Percentiles rank a stretch among this genome's conserved stretches.
phyloP scores from a whole-genome alignment of 1,140 invertebrate species.

The Caenorhabditis briggsae region DNA sequence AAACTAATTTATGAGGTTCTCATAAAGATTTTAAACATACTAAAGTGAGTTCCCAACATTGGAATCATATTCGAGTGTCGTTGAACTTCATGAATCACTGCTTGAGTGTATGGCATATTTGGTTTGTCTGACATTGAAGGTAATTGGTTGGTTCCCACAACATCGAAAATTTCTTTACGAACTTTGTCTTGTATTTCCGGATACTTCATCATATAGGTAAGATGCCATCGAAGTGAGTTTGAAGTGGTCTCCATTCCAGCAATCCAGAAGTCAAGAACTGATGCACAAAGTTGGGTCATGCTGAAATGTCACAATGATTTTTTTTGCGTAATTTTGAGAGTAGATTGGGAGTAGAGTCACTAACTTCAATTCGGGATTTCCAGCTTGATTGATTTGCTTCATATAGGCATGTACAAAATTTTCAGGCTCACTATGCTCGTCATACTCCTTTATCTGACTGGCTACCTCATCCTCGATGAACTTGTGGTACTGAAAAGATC shows the following conservation, averaged over 20 bases:
- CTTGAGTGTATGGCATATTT: constrained; percentile 49
- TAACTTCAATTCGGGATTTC: constrained; percentile 14
- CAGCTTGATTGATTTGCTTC: constrained; percentile 22
- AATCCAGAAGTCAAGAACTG: background rate
- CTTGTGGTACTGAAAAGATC: constrained; percentile 37
- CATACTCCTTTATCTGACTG: background rate
- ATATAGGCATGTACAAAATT: constrained; percentile 54
- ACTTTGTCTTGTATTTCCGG: constrained; percentile 44
- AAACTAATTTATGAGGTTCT: background rate
- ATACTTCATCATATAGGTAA: constrained; percentile 57
- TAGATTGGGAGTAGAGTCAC: too few relatives aligned
- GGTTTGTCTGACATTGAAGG: constrained; percentile 45
- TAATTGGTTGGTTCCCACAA: constrained; percentile 7
- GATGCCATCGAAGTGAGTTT: constrained; percentile 47
- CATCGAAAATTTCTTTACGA: constrained; percentile 24
- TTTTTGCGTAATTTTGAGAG: too few relatives aligned
- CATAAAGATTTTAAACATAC: background rate
- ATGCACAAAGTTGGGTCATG: constrained; percentile 4
- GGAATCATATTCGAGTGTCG: constrained; percentile 4
- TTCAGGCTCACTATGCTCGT: constrained; percentile 4
- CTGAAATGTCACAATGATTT: too few relatives aligned
- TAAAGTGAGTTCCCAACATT: background rate
- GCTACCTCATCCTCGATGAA: constrained; percentile 41
- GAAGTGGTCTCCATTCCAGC: constrained; percentile 45
- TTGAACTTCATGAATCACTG: constrained; percentile 49